phyloP scores from a whole-genome alignment of 2,888 invertebrate genomes.

The Thera britannica region DNA sequence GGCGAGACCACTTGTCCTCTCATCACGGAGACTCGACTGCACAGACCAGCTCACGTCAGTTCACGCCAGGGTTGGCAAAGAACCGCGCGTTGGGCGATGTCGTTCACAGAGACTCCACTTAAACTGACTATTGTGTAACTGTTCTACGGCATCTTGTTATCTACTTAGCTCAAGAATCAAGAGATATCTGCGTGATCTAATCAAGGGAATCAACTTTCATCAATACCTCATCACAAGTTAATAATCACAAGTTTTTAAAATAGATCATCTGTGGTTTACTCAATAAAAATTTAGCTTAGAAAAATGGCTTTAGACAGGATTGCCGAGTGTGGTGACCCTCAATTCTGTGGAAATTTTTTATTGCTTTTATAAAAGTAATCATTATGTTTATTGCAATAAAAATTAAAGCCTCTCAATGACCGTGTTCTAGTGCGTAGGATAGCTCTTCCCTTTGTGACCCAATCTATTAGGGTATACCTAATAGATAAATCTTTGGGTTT shows the following conservation, averaged over 20 bases:
- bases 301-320: neutral
- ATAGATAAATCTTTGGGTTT: too few species aligned
- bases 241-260: neutral
- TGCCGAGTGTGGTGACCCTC: neutral
- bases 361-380: neutral
- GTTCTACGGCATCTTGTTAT: constrained; percentile 4
- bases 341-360: neutral
- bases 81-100: constrained; percentile 57
- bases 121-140: neutral
- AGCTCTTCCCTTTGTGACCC: too few species aligned
- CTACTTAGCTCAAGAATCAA: neutral
- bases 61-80: constrained; percentile 54
- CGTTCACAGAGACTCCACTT: constrained; percentile 45
- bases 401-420: neutral
- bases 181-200: too few species aligned
- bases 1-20: constrained; percentile 98
- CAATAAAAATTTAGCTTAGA: neutral
- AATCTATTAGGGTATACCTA: too few species aligned
- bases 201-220: too few species aligned
- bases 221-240: too few species aligned
- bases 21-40: constrained; percentile 99
- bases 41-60: constrained; percentile 77
- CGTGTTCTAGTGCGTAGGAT: neutral
- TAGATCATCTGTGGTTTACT: neutral
- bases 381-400: neutral